Base-by-base conservation (phyloP, 2,797 vertebrate species). In the Halcyon badia region DNA sequence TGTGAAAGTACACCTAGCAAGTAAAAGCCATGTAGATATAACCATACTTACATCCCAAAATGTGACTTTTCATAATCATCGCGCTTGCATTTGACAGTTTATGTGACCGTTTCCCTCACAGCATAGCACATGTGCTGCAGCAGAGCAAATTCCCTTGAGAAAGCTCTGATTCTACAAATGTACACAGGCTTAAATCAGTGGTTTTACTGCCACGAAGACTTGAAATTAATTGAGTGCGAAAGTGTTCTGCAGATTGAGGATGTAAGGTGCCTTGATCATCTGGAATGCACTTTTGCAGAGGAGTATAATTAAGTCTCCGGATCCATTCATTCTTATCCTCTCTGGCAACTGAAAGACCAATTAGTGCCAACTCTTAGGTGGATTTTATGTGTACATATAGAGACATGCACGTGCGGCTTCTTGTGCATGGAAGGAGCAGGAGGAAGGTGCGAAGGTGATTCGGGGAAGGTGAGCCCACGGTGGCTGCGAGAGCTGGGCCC, bases 391-490 rank as follows among this genome's bases (percentile, higher is more conserved):
- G 52, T 52, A 30, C 19, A 19, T 31, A 54, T 10, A 28, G 25
- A 51, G 19, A 31, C 6, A 9, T 17, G 5, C 18, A 12, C 13
- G 51, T 3, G 37, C 41, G 33, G 71, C 58, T 56, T 58, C 61
- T 46, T 1, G 1, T 5, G 14, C 19, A 10, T 1, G 19, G 39
- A 31, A 13, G 46, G 9, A n/a, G 51, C 0, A 14, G 21, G 31
- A 46, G 49, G 64, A 56, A 82, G 58, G 35, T 5, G 1, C 1
- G 33, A 26, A 42, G 21, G 54, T 3, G n/a, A 11, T 20, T 35
- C 11, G 8, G 37, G 20, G 41, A 7, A 58, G 69, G 39, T 9
- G 42, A 62, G 31, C 22, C 41, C 3, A 3, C 30, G 7, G 24
- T 31, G 16, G 31, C 56, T 39, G 65, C 35, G 52, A 10, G 48